phyloP scores from a whole-genome alignment of 2,888 invertebrate species.

The Hemistola chrysoprasaria region DNA sequence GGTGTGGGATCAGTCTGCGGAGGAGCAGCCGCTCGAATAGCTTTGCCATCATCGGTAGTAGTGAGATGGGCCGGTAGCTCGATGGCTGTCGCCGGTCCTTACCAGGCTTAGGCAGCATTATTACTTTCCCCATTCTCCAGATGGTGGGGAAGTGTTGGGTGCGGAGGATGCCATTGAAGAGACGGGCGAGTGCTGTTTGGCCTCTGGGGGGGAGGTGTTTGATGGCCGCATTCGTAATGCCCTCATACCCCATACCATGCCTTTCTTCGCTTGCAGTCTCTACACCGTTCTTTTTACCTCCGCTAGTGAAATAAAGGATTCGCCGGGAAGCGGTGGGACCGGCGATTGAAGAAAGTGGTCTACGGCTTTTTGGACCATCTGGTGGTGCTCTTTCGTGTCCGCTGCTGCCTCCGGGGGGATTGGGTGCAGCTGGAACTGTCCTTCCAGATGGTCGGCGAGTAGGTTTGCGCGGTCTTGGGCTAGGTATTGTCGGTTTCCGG shows the following conservation, averaged over 20 bases:
- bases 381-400: not conserved
- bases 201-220: not conserved
- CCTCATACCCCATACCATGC: conserved; percentile 3
- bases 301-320: not conserved
- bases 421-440: not conserved
- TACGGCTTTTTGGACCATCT: not conserved
- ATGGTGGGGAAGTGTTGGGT: conserved; percentile 7
- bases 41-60: not conserved
- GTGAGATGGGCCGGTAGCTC: not conserved
- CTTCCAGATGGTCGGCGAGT: not conserved
- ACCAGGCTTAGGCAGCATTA: no score
- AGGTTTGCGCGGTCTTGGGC: not conserved
- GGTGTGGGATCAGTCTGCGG: not conserved
- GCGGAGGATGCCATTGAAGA: conserved; percentile 12
- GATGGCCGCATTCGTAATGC: not conserved
- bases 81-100: not conserved
- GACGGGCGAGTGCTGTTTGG: not conserved
- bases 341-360: not conserved
- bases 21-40: not conserved
- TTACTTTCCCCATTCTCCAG: conserved; percentile 18
- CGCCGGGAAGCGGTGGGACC: not conserved
- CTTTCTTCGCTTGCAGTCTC: not conserved
- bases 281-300: not conserved
- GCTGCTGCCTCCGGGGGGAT: not conserved
- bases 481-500: not conserved